A percentile compares a stretch with the other conserved stretches of the same genome.
phyloP scores from a whole-genome alignment of 2,888 invertebrate species.

The Macrophya alboannulata region DNA sequence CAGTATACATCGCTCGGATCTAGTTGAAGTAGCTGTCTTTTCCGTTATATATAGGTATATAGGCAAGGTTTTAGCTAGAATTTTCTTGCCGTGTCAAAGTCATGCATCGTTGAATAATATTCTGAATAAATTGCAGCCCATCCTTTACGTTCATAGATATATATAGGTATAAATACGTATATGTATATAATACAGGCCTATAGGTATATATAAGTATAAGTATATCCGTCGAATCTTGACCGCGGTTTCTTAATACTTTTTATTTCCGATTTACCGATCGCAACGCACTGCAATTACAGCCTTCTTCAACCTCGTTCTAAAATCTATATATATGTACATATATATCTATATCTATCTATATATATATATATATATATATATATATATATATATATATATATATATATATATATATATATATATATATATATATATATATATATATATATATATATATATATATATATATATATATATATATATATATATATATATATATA shows the following conservation, averaged over 20 bases:
- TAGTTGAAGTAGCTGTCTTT: constrained; percentile 9
- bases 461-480: not conserved
- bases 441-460: too few species aligned
- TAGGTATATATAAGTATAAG: not conserved
- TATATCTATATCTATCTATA: too few species aligned
- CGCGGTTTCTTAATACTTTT: constrained; percentile 19
- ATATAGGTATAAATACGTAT: too few species aligned
- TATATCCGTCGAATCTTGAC: constrained; percentile 34
- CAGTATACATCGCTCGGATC: not conserved
- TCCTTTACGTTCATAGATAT: constrained; percentile 18
- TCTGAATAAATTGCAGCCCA: constrained; percentile 49
- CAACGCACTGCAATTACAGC: constrained; percentile 17
- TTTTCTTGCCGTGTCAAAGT: constrained; percentile 38
- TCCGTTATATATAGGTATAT: constrained; percentile 13
- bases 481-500: too few species aligned
- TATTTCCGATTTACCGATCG: not conserved
- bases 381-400: too few species aligned
- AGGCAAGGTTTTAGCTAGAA: not conserved
- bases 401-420: too few species aligned
- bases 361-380: too few species aligned
- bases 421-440: too few species aligned
- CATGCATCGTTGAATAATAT: constrained; percentile 44
- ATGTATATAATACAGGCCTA: too few species aligned
- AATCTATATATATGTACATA: not conserved
- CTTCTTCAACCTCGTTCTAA: constrained; percentile 19